Evolutionary conservation across 2,113 vertebrate species (phyloP).

Genomic region (Charina bottae): DNA sequence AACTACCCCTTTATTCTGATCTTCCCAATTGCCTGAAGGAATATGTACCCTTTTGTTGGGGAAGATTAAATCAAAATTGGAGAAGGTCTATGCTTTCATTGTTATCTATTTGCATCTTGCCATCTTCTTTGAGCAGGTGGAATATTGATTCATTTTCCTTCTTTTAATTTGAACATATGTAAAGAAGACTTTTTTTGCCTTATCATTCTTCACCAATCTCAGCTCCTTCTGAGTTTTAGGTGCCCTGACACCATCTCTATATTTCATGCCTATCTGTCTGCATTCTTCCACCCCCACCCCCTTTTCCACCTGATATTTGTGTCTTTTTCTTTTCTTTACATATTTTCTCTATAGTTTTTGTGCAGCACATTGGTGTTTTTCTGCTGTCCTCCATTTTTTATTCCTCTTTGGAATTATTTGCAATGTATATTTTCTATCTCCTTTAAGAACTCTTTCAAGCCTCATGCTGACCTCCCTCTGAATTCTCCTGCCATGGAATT

Average conservation of each 20-base stretch:
- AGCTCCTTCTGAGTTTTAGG: neutral
- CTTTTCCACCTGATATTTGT: neutral
- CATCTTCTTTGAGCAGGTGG: neutral
- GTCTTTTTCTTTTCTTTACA: neutral
- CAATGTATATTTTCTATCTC: no score
- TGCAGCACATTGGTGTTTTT: no score
- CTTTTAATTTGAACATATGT: neutral
- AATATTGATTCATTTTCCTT: neutral
- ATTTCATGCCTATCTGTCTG: neutral
- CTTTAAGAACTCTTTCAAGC: no score
- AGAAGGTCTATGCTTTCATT: neutral
- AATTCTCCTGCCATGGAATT: no score
- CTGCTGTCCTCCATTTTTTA: no score
- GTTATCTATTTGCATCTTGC: neutral
- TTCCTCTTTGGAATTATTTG: no score
- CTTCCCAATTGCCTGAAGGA: neutral
- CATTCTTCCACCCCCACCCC: neutral
- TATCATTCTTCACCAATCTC: neutral
- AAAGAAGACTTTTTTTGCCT: neutral
- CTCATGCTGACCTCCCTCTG: no score
- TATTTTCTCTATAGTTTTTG: no score
- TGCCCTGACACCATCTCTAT: neutral
- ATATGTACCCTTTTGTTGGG: neutral
- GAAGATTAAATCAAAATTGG: neutral
- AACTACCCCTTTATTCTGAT: neutral